Conservation (phyloP, 2,797 vertebrate species). For the Podargus strigoides region DNA sequence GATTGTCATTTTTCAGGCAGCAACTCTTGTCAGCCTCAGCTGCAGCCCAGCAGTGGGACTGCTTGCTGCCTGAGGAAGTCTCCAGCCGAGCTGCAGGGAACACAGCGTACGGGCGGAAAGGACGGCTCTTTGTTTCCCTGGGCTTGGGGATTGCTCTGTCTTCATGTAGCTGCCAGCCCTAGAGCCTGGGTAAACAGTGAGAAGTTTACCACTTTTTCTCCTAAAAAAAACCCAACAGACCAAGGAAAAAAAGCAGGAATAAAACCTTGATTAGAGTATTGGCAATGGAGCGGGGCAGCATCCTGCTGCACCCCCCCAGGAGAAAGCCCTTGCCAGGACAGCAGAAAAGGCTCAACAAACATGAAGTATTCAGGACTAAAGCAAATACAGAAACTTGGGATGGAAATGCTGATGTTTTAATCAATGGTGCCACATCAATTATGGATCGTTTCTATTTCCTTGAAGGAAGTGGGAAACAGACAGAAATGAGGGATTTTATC, state of each 20-base stretch:
- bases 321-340: background rate
- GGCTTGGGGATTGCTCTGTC: background rate
- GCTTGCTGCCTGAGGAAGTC: conserved; percentile 40
- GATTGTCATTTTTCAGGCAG: background rate
- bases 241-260: background rate
- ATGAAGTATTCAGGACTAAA: rapidly evolving
- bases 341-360: background rate
- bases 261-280: background rate
- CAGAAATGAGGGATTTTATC: background rate
- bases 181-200: background rate
- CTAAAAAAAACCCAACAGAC: background rate
- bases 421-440: rapidly evolving
- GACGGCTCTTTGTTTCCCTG: background rate
- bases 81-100: conserved; percentile 44
- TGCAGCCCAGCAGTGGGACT: background rate
- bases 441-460: background rate
- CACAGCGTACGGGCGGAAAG: background rate
- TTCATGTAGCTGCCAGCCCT: rapidly evolving
- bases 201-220: background rate
- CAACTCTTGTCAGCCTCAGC: background rate
- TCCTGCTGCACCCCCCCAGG: background rate
- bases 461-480: background rate
- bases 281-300: background rate
- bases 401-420: background rate
- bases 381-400: background rate